phyloP scores from a whole-genome alignment of 2,113 vertebrate genomes.

The Labeo catla region DNA sequence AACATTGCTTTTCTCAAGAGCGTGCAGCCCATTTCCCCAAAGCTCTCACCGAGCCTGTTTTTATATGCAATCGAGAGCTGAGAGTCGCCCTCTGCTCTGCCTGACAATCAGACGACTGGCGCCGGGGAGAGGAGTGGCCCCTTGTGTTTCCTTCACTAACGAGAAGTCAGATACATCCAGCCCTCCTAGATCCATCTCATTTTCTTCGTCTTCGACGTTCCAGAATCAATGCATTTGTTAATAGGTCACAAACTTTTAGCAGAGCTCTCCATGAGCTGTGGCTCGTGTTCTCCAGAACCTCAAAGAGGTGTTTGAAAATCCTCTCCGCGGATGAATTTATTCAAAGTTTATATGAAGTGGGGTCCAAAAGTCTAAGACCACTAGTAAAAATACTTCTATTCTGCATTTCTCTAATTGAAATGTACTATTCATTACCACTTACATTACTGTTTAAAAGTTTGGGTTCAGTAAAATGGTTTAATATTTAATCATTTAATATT shows the following conservation, averaged over 20 bases:
- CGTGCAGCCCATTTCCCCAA: conserved; percentile 46
- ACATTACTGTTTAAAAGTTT: not conserved
- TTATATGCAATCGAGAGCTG: conserved; percentile 45
- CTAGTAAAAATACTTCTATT: too few species aligned
- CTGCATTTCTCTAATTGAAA: too few species aligned
- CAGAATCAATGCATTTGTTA: not conserved
- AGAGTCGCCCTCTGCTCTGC: conserved; percentile 28
- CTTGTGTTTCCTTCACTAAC: conserved; percentile 38
- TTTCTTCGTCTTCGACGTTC: not conserved
- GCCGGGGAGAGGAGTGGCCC: conserved; percentile 42
- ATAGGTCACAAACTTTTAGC: not conserved
- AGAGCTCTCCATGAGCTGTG: not conserved
- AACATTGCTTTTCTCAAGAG: conserved; percentile 50
- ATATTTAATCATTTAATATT: too few species aligned
- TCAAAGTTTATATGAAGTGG: not conserved
- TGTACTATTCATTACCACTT: not conserved
- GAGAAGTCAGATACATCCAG: conserved; percentile 28
- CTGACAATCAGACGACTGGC: conserved; percentile 44
- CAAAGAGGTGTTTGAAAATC: conserved; percentile 3
- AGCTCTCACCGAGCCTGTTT: conserved; percentile 38
- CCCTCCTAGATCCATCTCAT: not conserved
- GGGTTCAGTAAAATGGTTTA: not conserved
- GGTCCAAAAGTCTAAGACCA: not conserved
- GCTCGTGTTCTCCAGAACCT: not conserved
- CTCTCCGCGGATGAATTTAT: not conserved